Percentiles rank a stretch among this genome's conserved stretches.
These are phyloP conservation scores for Brachirus orientalis DNA, from an alignment of 2,113 vertebrate genomes.

Conservation along the genomic window DNA sequence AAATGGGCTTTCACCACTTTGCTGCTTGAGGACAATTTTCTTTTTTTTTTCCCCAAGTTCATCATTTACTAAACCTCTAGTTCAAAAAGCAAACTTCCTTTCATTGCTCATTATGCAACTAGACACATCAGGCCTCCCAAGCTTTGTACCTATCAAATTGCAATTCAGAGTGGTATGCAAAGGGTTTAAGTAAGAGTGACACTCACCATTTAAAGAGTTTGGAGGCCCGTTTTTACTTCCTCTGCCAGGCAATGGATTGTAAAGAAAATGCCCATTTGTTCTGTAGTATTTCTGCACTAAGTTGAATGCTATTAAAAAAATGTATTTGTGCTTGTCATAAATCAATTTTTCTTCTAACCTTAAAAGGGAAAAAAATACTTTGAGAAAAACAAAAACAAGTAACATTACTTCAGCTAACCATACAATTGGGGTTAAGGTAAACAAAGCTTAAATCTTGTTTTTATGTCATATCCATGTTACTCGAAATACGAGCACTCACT, in stretches of 20 bases:
- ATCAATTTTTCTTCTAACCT: background rate
- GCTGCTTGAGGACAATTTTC: background rate
- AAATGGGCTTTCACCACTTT: background rate
- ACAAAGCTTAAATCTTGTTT: too few relatives aligned
- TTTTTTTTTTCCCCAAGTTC: background rate
- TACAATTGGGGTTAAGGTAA: too few relatives aligned
- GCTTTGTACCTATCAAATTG: background rate
- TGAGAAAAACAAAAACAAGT: too few relatives aligned
- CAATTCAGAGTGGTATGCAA: background rate
- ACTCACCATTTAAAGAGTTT: background rate
- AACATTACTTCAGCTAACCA: too few relatives aligned
- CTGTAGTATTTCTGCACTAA: background rate
- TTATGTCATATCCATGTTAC: too few relatives aligned
- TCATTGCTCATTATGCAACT: background rate
- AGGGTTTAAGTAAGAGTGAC: background rate
- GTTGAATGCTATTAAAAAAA: background rate
- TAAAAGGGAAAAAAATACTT: too few relatives aligned
- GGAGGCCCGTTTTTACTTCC: background rate
- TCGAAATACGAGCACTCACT: too few relatives aligned
- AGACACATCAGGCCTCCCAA: background rate
- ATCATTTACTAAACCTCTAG: background rate
- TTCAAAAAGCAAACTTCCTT: background rate
- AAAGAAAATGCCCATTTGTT: too few relatives aligned
- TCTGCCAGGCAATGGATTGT: background rate
- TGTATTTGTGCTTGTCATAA: background rate